Evolutionary conservation across 2,888 invertebrate genomes (phyloP).

Genomic region (Scaptomyza caliginosa): DNA sequence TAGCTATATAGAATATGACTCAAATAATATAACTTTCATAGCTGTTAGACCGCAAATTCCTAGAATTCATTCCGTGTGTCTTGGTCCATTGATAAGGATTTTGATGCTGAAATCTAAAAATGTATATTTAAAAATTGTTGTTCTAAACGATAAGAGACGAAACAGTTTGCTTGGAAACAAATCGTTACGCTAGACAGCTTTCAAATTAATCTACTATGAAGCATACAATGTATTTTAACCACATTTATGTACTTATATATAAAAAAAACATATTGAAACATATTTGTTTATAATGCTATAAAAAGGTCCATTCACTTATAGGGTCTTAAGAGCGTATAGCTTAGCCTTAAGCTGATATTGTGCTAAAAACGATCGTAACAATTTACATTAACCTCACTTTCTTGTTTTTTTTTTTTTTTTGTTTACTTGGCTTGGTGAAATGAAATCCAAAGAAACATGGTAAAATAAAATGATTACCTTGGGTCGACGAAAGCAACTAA

Average conservation of each 20-base stretch:
- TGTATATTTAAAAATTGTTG: slow-evolving; percentile 36
- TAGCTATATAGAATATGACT: no score
- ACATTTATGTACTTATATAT: neutral
- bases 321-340: neutral
- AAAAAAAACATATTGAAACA: neutral
- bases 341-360: no score
- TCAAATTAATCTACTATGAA: slow-evolving; percentile 39
- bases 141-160: slow-evolving; percentile 39
- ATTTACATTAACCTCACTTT: slow-evolving; percentile 11
- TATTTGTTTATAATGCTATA: neutral
- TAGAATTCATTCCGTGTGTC: slow-evolving; percentile 8
- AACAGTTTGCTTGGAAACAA: slow-evolving; percentile 51
- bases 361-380: slow-evolving; percentile 14
- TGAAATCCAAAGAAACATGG: slow-evolving; percentile 19
- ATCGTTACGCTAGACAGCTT: slow-evolving; percentile 34
- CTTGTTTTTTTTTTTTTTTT: slow-evolving; percentile 2
- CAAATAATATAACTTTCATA: no score
- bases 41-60: neutral
- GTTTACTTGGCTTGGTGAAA: slow-evolving; percentile 34
- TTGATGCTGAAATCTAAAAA: slow-evolving; percentile 37
- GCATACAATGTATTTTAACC: neutral
- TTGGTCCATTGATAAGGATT: slow-evolving; percentile 51
- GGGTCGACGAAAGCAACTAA: slow-evolving; percentile 44
- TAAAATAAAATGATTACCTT: slow-evolving; percentile 62
- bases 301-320: slow-evolving; percentile 45